Evolutionary conservation across 2,888 invertebrate genomes (phyloP).

Genomic region (Mantis religiosa): DNA sequence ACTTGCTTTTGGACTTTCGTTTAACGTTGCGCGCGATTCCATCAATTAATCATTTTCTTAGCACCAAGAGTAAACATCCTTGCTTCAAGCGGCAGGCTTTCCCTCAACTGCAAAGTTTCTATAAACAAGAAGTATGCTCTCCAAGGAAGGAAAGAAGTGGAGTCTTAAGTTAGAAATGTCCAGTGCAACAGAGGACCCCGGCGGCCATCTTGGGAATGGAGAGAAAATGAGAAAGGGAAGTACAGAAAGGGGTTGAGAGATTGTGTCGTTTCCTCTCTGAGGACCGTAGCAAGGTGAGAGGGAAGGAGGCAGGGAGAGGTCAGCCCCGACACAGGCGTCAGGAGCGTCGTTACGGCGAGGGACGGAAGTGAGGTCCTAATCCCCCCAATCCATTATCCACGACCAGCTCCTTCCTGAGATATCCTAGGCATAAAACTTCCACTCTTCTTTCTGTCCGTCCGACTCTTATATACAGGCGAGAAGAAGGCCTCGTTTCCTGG

Average conservation of each 20-base stretch:
- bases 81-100: no score
- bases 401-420: background rate
- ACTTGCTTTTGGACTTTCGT: no score
- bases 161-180: background rate
- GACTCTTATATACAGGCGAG: background rate
- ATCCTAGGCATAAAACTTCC: slow-evolving; percentile 2
- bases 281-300: background rate
- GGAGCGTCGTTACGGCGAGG: background rate
- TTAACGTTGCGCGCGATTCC: no score
- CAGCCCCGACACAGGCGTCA: background rate
- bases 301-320: background rate
- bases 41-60: no score
- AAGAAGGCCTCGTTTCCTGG: background rate
- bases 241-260: background rate
- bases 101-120: background rate
- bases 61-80: no score
- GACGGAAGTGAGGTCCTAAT: slow-evolving; percentile 8
- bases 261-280: background rate
- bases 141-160: no score
- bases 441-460: slow-evolving; percentile 2
- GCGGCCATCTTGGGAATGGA: background rate
- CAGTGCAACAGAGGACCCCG: background rate
- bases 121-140: background rate
- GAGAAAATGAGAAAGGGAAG: background rate
- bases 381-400: slow-evolving; percentile 11